Conservation (phyloP, 1,140 invertebrate genomes). For the Papilio xuthus region DNA sequence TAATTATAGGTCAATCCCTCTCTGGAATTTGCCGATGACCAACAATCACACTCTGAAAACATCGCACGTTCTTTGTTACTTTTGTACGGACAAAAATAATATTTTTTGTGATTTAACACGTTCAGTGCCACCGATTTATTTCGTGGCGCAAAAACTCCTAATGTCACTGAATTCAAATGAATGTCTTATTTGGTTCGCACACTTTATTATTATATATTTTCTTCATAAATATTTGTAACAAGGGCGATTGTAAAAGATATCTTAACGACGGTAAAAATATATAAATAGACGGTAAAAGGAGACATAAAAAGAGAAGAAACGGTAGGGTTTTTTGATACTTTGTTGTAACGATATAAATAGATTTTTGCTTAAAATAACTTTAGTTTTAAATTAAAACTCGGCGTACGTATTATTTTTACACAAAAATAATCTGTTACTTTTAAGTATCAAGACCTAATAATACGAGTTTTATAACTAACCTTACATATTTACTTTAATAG, state of each 20-base stretch:
- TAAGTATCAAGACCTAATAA: too few relatives aligned
- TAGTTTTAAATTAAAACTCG: not conserved
- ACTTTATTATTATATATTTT: too few relatives aligned
- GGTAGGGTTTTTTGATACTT: not conserved
- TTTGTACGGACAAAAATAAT: not conserved
- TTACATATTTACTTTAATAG: not conserved
- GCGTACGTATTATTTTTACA: not conserved
- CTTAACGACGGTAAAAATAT: not conserved
- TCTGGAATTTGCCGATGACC: conserved; percentile 11
- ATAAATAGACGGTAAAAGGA: not conserved
- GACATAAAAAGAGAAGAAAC: not conserved
- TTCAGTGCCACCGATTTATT: too few relatives aligned
- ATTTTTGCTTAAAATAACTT: not conserved
- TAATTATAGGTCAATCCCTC: conserved; percentile 3
- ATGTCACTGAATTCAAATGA: too few relatives aligned
- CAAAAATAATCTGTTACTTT: not conserved
- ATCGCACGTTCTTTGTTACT: not conserved
- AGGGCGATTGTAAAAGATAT: not conserved
- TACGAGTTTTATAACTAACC: not conserved
- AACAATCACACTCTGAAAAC: not conserved
- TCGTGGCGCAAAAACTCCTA: too few relatives aligned
- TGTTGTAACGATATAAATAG: not conserved
- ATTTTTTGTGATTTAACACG: not conserved
- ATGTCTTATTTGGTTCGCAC: too few relatives aligned
- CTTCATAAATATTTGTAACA: not conserved